Percentiles rank a stretch among this genome's conserved stretches.
phyloP scores from a whole-genome alignment of 2,113 vertebrate species.

The Tenrec ecaudatus region DNA sequence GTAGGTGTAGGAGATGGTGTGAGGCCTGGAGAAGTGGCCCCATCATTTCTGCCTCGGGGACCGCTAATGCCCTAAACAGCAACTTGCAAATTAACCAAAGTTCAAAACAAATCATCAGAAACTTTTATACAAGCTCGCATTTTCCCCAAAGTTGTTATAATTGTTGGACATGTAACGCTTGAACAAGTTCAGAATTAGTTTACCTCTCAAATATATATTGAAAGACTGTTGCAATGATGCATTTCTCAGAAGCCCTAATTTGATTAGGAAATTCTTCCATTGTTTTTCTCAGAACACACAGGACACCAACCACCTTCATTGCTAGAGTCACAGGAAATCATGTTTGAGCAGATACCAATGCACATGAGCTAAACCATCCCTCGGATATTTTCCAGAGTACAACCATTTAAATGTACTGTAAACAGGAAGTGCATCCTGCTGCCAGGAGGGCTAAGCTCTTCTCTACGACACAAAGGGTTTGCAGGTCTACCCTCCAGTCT shows the following conservation, averaged over 20 bases:
- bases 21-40: neutral
- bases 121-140: conserved; percentile 16
- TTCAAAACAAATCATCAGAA: conserved; percentile 50
- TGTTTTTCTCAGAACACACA: neutral
- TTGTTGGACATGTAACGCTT: conserved; percentile 37
- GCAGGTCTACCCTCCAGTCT: too few species aligned
- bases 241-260: conserved; percentile 31
- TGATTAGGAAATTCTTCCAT: neutral
- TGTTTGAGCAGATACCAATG: neutral
- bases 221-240: conserved; percentile 34
- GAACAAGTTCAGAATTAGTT: neutral
- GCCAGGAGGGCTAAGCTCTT: too few species aligned
- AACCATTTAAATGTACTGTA: neutral
- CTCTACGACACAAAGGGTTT: too few species aligned
- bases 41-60: conserved; percentile 18
- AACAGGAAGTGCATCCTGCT: too few species aligned
- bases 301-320: conserved; percentile 14
- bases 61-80: neutral
- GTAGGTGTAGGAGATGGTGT: neutral
- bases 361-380: neutral
- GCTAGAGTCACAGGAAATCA: neutral
- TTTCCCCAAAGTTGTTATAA: neutral
- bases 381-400: neutral
- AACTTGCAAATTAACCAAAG: neutral
- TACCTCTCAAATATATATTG: neutral